A percentile compares a stretch with the other conserved stretches of the same genome.
Conservation (phyloP, 2,797 vertebrate species). For the Rhinatrema bivittatum region DNA sequence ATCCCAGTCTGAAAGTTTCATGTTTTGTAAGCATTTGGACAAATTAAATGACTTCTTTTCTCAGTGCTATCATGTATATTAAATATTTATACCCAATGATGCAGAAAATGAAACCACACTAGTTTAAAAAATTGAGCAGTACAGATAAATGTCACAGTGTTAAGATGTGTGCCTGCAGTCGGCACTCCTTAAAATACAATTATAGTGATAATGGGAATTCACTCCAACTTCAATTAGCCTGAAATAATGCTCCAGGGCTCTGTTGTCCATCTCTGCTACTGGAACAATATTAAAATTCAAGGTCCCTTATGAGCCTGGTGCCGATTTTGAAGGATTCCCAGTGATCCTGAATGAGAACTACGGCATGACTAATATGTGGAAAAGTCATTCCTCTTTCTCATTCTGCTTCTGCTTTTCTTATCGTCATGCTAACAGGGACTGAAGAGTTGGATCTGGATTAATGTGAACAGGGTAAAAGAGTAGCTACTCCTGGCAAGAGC, state of each 20-base stretch:
- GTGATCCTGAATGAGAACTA: no score
- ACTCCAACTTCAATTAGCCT: background rate
- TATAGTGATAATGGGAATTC: background rate
- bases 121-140: background rate
- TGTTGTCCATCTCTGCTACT: background rate
- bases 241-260: background rate
- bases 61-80: background rate
- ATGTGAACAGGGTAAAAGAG: no score
- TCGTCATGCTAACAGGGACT: no score
- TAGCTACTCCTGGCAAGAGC: no score
- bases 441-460: no score
- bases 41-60: background rate
- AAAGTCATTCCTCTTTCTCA: no score
- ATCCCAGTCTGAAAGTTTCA: background rate
- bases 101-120: background rate
- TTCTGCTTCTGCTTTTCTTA: no score
- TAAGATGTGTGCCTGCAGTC: background rate
- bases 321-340: no score
- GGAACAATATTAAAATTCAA: constrained; percentile 10
- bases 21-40: background rate
- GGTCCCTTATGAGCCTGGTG: no score
- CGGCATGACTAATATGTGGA: no score
- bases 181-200: constrained; percentile 9
- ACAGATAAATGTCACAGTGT: background rate
- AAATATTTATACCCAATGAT: constrained; percentile 10